Percentiles rank a stretch among this genome's conserved stretches.
phyloP scores from a whole-genome alignment of 2,113 vertebrate species.

The Rhegmatorhina hoffmannsi region DNA sequence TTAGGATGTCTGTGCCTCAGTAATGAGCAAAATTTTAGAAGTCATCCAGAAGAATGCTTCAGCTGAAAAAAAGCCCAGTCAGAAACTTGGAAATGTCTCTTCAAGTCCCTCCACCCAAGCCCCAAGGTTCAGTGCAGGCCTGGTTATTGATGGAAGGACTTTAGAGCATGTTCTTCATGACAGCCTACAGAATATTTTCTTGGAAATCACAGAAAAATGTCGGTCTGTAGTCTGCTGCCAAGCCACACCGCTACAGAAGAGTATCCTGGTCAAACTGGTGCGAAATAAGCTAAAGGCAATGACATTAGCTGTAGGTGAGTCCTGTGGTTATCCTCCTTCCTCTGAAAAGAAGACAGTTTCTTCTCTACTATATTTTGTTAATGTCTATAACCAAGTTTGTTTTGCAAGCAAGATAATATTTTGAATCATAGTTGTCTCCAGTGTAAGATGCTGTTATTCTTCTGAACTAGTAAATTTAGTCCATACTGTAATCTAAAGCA shows the following conservation, averaged over 20 bases:
- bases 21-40: conserved; percentile 75
- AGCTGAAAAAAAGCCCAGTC: fast-evolving
- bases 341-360: background rate
- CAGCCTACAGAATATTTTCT: conserved; percentile 73
- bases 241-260: conserved; percentile 87
- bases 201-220: conserved; percentile 76
- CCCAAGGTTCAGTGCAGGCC: conserved; percentile 54
- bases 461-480: background rate
- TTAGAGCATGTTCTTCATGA: conserved; percentile 81
- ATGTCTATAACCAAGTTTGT: background rate
- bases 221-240: conserved; percentile 85
- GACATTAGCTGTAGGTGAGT: conserved; percentile 85
- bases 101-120: background rate
- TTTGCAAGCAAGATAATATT: background rate
- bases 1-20: conserved; percentile 82
- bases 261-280: conserved; percentile 81
- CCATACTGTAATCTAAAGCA: background rate
- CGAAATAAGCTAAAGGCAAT: conserved; percentile 78
- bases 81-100: background rate
- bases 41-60: conserved; percentile 58
- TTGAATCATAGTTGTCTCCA: background rate
- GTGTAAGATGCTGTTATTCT: background rate
- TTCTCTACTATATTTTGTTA: background rate
- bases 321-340: background rate
- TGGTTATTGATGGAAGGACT: conserved; percentile 83